Percentiles rank a stretch among this genome's conserved stretches.
Evolutionary conservation across 1,140 invertebrate genomes (phyloP).

Genomic region (Latrodectus geometricus): DNA sequence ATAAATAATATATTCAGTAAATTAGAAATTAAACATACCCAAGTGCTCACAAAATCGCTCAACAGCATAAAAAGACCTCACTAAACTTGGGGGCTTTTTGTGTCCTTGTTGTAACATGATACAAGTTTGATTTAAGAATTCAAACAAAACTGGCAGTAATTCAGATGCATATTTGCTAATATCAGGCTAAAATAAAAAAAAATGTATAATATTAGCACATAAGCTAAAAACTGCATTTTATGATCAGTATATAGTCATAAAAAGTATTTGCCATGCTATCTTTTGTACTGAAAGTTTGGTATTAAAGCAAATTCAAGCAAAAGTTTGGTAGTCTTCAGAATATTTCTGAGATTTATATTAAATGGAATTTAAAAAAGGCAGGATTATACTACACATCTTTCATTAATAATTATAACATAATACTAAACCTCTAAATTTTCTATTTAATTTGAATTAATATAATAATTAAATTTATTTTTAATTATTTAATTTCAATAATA

Average conservation of each 20-base stretch:
- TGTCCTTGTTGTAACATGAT: slow-evolving; percentile 66
- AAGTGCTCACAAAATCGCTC: slow-evolving; percentile 86
- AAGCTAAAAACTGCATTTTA: background rate
- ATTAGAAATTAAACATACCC: slow-evolving; percentile 66
- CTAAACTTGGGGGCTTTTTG: slow-evolving; percentile 75
- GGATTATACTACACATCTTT: too few species aligned
- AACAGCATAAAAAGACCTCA: slow-evolving; percentile 84
- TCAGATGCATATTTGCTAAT: slow-evolving; percentile 80
- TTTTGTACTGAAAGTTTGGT: background rate
- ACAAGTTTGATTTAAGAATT: slow-evolving; percentile 76
- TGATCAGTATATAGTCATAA: background rate
- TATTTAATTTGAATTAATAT: too few species aligned
- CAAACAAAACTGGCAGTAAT: slow-evolving; percentile 80
- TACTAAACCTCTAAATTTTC: too few species aligned
- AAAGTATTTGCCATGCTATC: background rate
- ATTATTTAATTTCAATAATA: too few species aligned
- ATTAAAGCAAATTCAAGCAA: background rate
- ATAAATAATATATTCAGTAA: slow-evolving; percentile 14
- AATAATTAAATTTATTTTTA: too few species aligned
- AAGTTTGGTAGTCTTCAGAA: too few species aligned
- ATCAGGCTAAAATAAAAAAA: slow-evolving; percentile 71
- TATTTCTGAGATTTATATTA: too few species aligned
- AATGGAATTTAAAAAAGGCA: too few species aligned
- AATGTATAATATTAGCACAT: background rate
- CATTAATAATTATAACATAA: too few species aligned